phyloP scores from a whole-genome alignment of 2,797 vertebrate species.

The Coreius guichenoti region DNA sequence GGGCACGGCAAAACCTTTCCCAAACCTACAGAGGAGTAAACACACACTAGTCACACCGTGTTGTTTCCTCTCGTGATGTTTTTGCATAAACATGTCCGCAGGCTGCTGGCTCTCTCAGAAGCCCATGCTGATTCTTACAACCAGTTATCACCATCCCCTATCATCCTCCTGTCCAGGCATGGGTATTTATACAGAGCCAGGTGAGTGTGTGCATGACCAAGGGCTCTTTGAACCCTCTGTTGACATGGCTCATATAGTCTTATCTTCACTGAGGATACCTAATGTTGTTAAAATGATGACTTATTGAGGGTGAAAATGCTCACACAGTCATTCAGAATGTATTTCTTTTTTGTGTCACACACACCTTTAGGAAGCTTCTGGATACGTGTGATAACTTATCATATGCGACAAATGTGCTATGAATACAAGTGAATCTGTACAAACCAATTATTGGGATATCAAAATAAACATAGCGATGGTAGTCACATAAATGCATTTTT shows the following conservation, averaged over 20 bases:
- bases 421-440: constrained; percentile 27
- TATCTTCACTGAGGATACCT: constrained; percentile 65
- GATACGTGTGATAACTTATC: constrained; percentile 52
- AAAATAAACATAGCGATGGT: background rate
- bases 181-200: constrained; percentile 53
- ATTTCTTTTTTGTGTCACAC: constrained; percentile 44
- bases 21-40: constrained; percentile 68
- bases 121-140: constrained; percentile 53
- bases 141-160: constrained; percentile 54
- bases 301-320: constrained; percentile 61
- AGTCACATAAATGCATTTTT: background rate
- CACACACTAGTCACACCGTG: constrained; percentile 62
- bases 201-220: constrained; percentile 47
- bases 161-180: constrained; percentile 53
- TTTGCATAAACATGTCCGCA: constrained; percentile 67
- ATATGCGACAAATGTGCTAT: constrained; percentile 38
- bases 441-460: constrained; percentile 13
- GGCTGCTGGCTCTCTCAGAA: constrained; percentile 59
- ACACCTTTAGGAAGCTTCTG: constrained; percentile 44
- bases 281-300: constrained; percentile 57
- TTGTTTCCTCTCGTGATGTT: constrained; percentile 56
- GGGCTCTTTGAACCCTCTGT: constrained; percentile 43
- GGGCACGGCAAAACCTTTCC: constrained; percentile 66
- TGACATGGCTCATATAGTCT: constrained; percentile 59
- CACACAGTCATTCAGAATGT: constrained; percentile 28